Evolutionary conservation across 1,140 invertebrate genomes (phyloP).

Genomic region (Hylaeus volcanicus): DNA sequence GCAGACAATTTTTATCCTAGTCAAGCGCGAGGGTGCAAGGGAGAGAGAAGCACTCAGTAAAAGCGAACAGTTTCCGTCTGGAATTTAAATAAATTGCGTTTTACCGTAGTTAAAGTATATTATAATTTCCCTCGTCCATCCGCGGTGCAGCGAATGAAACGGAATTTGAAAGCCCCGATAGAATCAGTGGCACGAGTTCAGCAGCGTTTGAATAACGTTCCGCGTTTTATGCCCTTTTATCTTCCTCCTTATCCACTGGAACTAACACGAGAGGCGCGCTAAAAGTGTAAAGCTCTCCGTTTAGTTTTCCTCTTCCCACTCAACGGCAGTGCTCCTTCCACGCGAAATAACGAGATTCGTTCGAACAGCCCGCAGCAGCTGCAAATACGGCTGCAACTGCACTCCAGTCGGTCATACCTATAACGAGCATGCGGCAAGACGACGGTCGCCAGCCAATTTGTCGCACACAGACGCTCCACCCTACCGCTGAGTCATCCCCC

Average conservation of each 20-base stretch:
- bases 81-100: too few relatives aligned
- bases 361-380: constrained; percentile 15
- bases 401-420: constrained; percentile 11
- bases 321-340: background rate
- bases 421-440: constrained; percentile 48
- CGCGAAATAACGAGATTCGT: constrained; percentile 59
- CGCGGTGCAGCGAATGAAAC: too few relatives aligned
- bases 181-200: constrained; percentile 14
- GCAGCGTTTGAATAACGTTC: constrained; percentile 25
- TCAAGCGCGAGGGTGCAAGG: too few relatives aligned
- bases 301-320: background rate
- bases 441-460: constrained; percentile 41
- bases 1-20: too few relatives aligned
- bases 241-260: constrained; percentile 46
- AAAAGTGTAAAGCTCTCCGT: constrained; percentile 60
- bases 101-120: too few relatives aligned
- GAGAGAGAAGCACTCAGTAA: too few relatives aligned
- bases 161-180: background rate
- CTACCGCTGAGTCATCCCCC: constrained; percentile 9
- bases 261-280: constrained; percentile 43
- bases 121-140: too few relatives aligned
- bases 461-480: constrained; percentile 7
- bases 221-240: constrained; percentile 1
- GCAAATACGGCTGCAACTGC: constrained; percentile 46
- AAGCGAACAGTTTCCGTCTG: too few relatives aligned